Evolutionary conservation across 2,113 vertebrate genomes (phyloP).

Genomic region (Ciconia boyciana): DNA sequence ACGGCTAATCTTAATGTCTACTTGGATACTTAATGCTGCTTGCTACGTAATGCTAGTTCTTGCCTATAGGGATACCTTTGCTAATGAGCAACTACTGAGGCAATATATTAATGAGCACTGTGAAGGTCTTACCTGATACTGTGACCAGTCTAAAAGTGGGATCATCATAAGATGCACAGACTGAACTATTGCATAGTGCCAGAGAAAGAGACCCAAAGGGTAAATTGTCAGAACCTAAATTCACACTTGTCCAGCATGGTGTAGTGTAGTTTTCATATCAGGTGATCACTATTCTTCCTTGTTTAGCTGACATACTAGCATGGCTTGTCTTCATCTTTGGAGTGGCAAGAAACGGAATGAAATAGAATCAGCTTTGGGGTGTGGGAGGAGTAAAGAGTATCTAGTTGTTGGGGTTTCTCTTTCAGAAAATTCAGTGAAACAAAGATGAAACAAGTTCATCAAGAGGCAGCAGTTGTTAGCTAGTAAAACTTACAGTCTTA

Average conservation of each 20-base stretch:
- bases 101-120: neutral
- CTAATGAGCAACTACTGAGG: neutral
- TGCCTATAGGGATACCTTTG: neutral
- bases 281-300: neutral
- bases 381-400: neutral
- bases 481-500: neutral
- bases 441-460: neutral
- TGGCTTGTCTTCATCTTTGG: neutral
- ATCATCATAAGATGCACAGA: rapidly evolving
- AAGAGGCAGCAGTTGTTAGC: neutral
- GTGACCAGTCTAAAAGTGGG: neutral
- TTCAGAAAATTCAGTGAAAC: neutral
- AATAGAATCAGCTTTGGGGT: neutral
- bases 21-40: neutral
- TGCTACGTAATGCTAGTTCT: neutral
- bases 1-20: neutral
- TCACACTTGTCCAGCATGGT: neutral
- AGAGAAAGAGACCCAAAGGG: neutral
- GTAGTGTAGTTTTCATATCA: neutral
- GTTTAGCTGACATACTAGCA: neutral
- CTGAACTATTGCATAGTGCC: neutral
- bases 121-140: neutral
- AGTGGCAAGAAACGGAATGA: neutral
- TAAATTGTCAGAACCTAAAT: neutral
- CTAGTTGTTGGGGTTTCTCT: neutral